Conservation (phyloP, 2,888 invertebrate genomes). For the Hofmannophila pseudospretella region DNA sequence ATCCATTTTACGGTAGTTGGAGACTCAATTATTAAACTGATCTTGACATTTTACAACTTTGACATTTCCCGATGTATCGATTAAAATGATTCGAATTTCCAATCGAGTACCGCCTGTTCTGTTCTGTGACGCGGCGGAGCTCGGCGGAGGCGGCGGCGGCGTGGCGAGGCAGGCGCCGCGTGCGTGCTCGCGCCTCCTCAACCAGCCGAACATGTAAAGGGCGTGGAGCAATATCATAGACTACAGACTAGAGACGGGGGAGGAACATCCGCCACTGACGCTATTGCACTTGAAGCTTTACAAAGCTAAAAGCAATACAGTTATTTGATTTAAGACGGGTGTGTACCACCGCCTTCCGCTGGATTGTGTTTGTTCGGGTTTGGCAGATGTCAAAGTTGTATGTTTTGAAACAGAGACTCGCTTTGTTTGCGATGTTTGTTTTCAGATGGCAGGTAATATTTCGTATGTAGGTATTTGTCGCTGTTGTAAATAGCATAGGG, state of each 20-base stretch:
- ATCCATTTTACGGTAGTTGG: too few species aligned
- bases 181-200: conserved; percentile 53
- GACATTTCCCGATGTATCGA: too few species aligned
- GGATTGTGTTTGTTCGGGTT: conserved; percentile 76
- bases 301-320: conserved; percentile 77
- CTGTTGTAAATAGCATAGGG: conserved; percentile 4
- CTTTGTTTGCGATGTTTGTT: conserved; percentile 65
- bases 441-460: conserved; percentile 45
- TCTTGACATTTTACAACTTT: too few species aligned
- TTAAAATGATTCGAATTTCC: too few species aligned
- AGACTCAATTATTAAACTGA: too few species aligned
- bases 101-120: too few species aligned
- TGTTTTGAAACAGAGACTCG: conserved; percentile 70
- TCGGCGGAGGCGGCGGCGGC: conserved; percentile 12
- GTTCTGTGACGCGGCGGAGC: conserved; percentile 18
- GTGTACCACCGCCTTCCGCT: conserved; percentile 68
- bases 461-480: conserved; percentile 10
- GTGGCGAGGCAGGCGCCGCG: conserved; percentile 31
- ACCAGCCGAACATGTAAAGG: conserved; percentile 71
- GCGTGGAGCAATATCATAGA: conserved; percentile 77
- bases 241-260: conserved; percentile 67
- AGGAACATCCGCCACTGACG: conserved; percentile 70
- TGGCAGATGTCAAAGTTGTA: conserved; percentile 77
- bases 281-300: conserved; percentile 76
- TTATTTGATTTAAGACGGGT: conserved; percentile 77